phyloP scores from a whole-genome alignment of 2,888 invertebrate species.

The Drosophila subsilvestris region DNA sequence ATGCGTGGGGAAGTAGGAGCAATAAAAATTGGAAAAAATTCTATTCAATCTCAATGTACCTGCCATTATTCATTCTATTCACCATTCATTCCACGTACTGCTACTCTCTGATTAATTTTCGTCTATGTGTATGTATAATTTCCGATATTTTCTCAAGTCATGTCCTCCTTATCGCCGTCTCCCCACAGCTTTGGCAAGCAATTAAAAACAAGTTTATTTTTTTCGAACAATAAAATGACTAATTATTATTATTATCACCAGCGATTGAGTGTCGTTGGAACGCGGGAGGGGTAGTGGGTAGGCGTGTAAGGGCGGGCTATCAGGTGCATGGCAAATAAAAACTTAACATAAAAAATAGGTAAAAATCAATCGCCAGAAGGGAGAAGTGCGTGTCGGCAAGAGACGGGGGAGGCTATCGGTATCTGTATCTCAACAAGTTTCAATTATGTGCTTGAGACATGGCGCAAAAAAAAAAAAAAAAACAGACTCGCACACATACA shows the following conservation, averaged over 20 bases:
- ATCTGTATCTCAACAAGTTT: conserved; percentile 67
- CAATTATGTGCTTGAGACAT: conserved; percentile 72
- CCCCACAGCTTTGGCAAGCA: conserved; percentile 60
- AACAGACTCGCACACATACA: conserved; percentile 16
- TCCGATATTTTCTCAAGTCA: conserved; percentile 26
- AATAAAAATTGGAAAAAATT: neutral
- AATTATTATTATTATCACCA: conserved; percentile 78
- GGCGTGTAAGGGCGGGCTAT: conserved; percentile 50
- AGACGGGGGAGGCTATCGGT: conserved; percentile 36
- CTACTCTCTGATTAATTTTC: neutral
- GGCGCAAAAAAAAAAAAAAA: conserved; percentile 16
- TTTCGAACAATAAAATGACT: conserved; percentile 80
- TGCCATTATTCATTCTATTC: neutral
- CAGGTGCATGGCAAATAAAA: conserved; percentile 68
- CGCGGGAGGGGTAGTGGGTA: neutral
- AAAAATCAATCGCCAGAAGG: conserved; percentile 31
- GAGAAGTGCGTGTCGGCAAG: conserved; percentile 1
- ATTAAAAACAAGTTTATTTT: conserved; percentile 79
- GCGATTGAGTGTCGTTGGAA: conserved; percentile 7
- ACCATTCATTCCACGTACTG: neutral
- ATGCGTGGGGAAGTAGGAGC: neutral
- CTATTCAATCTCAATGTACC: neutral
- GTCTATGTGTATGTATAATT: conserved; percentile 23
- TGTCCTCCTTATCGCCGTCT: conserved; percentile 20
- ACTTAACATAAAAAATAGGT: conserved; percentile 78